Evolutionary conservation across 2,888 invertebrate species (phyloP).

Genomic region (Philopedon plagiatum): DNA sequence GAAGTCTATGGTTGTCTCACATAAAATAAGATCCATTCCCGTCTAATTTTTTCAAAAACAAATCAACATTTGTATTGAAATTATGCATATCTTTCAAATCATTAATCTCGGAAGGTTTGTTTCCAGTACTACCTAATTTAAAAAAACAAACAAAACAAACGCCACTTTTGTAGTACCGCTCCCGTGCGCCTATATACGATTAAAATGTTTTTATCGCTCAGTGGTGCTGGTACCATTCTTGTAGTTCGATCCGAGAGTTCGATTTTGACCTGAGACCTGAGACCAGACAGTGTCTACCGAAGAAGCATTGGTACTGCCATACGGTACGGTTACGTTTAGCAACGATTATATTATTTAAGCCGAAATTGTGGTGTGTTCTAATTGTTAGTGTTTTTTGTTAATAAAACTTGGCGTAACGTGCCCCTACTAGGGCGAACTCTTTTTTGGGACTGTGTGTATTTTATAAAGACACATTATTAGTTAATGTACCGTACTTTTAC

Average conservation of each 20-base stretch:
- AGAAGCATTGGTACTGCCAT: not conserved
- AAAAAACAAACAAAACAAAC: not conserved
- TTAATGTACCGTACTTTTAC: too few relatives aligned
- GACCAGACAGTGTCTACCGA: not conserved
- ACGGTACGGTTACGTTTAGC: not conserved
- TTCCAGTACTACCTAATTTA: too few relatives aligned
- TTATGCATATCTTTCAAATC: too few relatives aligned
- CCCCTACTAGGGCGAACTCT: too few relatives aligned
- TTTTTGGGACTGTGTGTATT: too few relatives aligned
- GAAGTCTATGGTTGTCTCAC: too few relatives aligned
- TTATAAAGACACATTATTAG: too few relatives aligned
- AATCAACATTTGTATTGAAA: too few relatives aligned
- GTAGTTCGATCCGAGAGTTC: conserved; percentile 33
- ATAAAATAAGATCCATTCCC: too few relatives aligned
- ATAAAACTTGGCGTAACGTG: too few relatives aligned
- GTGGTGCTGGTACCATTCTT: conserved; percentile 18
- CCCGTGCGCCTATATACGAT: not conserved
- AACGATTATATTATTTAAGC: not conserved
- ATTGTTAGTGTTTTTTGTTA: not conserved
- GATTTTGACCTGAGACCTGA: conserved; percentile 26
- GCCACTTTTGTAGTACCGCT: conserved; percentile 2
- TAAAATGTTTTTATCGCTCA: not conserved
- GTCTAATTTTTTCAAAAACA: too few relatives aligned
- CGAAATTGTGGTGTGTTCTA: not conserved
- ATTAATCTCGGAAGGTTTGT: too few relatives aligned